Evolutionary conservation across 2,797 vertebrate genomes (phyloP).

Genomic region (Neosilurus hyrtlii): DNA sequence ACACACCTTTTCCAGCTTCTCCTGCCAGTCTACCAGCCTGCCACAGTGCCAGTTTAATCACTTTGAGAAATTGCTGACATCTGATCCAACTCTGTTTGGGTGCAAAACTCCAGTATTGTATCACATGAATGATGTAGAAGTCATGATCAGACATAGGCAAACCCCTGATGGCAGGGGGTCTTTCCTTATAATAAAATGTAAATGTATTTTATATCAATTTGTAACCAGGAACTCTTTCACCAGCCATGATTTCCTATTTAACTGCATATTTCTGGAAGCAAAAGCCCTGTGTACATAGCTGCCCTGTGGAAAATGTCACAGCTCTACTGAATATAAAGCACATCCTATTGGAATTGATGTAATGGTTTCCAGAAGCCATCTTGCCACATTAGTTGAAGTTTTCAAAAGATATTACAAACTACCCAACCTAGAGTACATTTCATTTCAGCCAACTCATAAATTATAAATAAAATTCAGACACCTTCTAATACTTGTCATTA

Average conservation of each 20-base stretch:
- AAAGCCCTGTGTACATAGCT: neutral
- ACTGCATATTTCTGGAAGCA: neutral
- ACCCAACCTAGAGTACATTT: neutral
- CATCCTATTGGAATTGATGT: neutral
- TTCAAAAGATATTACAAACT: neutral
- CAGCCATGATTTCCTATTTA: constrained; percentile 4
- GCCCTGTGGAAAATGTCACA: constrained; percentile 17
- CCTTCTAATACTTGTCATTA: neutral
- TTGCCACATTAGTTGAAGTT: neutral
- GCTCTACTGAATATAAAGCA: neutral
- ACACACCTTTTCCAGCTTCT: constrained; percentile 30
- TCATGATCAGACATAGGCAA: neutral
- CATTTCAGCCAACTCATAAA: neutral
- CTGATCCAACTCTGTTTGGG: constrained; percentile 35
- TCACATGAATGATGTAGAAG: constrained; percentile 13
- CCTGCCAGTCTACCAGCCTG: constrained; percentile 34
- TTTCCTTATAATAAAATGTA: neutral
- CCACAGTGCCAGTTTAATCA: constrained; percentile 30
- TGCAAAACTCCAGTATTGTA: constrained; percentile 22
- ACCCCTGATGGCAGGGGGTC: neutral
- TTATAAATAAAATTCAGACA: neutral
- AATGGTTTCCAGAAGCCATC: neutral
- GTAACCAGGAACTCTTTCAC: neutral
- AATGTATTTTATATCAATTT: constrained; percentile 4
- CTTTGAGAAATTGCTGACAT: constrained; percentile 27